Evolutionary conservation across 1,140 invertebrate genomes (phyloP).

Genomic region (Hylaeus anthracinus): DNA sequence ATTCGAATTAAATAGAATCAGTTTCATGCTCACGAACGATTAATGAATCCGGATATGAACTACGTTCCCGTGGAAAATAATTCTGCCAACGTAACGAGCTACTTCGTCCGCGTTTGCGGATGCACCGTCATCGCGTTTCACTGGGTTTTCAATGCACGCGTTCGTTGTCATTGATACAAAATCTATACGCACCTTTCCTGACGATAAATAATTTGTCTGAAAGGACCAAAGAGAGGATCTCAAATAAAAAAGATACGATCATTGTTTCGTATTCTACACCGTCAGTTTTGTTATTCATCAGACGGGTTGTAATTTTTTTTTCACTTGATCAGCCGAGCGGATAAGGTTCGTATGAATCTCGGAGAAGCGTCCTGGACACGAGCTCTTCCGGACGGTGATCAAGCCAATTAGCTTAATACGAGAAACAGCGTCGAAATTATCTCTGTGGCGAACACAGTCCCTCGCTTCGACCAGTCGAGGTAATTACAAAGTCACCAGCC

Average conservation of each 20-base stretch:
- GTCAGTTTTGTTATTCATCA: too few species aligned
- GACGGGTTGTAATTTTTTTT: neutral
- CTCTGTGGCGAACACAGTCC: neutral
- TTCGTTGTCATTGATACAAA: neutral
- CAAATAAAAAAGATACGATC: too few species aligned
- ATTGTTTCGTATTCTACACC: too few species aligned
- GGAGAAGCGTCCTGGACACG: neutral
- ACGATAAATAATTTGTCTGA: too few species aligned
- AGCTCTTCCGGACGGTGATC: conserved; percentile 5
- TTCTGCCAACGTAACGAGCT: neutral
- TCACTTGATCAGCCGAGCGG: neutral
- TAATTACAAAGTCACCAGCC: conserved; percentile 21
- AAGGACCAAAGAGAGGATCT: too few species aligned
- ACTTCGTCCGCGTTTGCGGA: too few species aligned
- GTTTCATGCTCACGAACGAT: neutral
- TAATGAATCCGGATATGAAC: neutral
- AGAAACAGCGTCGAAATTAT: neutral
- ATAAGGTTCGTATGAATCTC: neutral
- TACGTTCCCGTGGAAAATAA: neutral
- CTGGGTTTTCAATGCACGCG: neutral
- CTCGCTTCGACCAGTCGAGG: conserved; percentile 1
- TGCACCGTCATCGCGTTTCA: too few species aligned
- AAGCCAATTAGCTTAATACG: conserved; percentile 17
- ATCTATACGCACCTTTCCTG: neutral
- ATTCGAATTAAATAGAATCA: neutral